A percentile compares a stretch with the other conserved stretches of the same genome.
Evolutionary conservation across 2,888 invertebrate species (phyloP).

Genomic region (Phyllotreta striolata): DNA sequence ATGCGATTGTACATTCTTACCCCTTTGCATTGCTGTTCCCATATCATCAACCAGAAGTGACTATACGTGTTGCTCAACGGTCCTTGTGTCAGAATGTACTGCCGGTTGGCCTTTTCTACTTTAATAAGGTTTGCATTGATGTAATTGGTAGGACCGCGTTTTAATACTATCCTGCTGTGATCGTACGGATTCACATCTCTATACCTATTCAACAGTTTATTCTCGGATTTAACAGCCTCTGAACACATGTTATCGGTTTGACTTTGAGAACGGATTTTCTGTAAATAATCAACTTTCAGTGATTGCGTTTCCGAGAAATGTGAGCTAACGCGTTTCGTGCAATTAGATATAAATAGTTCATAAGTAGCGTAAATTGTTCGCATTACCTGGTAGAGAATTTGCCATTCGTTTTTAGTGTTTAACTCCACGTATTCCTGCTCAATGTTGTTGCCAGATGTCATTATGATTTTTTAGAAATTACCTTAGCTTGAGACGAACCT

Average conservation of each 20-base stretch:
- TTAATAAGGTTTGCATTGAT: conserved; percentile 94
- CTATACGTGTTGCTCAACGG: conserved; percentile 86
- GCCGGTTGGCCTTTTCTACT: conserved; percentile 83
- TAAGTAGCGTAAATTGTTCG: too few relatives aligned
- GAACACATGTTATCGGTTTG: conserved; percentile 69
- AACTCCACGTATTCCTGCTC: conserved; percentile 79
- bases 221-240: conserved; percentile 80
- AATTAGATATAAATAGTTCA: neutral
- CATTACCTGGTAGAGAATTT: conserved; percentile 74
- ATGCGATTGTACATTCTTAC: conserved; percentile 22
- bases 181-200: conserved; percentile 96
- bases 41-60: conserved; percentile 98
- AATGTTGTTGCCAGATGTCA: conserved; percentile 63
- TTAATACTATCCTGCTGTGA: conserved; percentile 85
- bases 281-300: conserved; percentile 29
- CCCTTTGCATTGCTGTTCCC: conserved; percentile 91
- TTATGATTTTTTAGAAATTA: conserved; percentile 43
- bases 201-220: conserved; percentile 88
- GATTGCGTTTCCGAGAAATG: neutral
- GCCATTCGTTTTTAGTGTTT: conserved; percentile 75
- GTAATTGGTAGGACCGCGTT: conserved; percentile 80
- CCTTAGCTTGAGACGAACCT: conserved; percentile 26
- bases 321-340: neutral
- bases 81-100: conserved; percentile 96
- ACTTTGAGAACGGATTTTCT: conserved; percentile 80